Evolutionary conservation across 2,797 vertebrate species (phyloP).

Genomic region (Psittacula derbiana): DNA sequence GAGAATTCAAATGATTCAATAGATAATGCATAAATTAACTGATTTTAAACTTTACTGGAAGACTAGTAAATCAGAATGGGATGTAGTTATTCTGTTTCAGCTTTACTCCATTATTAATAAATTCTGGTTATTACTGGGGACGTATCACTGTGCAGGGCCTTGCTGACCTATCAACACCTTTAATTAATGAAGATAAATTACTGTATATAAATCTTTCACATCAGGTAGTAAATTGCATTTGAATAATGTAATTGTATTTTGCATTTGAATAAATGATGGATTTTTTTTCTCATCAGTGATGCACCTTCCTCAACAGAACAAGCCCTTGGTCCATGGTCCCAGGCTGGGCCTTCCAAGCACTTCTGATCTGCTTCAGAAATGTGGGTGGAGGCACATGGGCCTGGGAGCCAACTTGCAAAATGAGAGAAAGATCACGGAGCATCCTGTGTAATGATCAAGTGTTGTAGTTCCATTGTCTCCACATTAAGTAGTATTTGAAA

Average conservation of each 20-base stretch:
- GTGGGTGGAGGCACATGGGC: neutral
- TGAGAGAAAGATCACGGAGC: neutral
- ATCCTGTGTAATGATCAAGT: neutral
- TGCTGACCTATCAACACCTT: neutral
- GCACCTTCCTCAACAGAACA: neutral
- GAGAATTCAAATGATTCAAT: neutral
- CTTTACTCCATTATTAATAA: neutral
- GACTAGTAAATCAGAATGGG: neutral
- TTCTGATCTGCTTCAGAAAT: neutral
- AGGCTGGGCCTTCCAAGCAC: neutral
- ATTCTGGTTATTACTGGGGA: neutral
- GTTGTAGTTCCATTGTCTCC: neutral
- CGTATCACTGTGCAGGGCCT: neutral
- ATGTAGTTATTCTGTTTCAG: neutral
- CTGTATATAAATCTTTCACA: neutral
- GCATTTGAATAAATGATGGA: neutral
- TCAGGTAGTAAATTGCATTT: neutral
- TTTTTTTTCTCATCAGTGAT: neutral
- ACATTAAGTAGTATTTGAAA: neutral
- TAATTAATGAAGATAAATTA: neutral
- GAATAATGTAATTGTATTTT: too few species aligned
- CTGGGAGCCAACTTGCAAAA: neutral
- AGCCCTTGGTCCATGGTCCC: neutral
- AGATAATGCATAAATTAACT: neutral
- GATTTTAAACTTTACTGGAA: neutral